Evolutionary conservation across 2,797 vertebrate species (phyloP), one percentile per base, ranked within the genome.

Genomic region (Acrocephalus scirpaceus): DNA sequence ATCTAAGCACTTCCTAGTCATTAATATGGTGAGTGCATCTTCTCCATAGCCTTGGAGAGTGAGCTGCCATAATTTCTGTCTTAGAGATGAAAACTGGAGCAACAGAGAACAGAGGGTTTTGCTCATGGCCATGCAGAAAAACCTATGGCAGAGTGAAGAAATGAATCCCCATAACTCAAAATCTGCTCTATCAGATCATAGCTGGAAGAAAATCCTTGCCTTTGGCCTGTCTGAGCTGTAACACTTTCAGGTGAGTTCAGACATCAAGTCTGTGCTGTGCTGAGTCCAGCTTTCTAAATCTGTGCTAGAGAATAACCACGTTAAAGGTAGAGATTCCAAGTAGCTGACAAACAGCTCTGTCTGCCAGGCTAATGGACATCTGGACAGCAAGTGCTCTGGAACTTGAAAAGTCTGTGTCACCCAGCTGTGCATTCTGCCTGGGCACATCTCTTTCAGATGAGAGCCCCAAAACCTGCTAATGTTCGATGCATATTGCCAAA

Each of bases 281-380:
- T 7, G 26, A 67, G 51, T n/a, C 44, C 79, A 62, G 3, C 38
- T 85, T 85, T 70, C 67, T 58, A 53, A 83, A 80, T 44, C 14
- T 57, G 0, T 70, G 32, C 26, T n/a, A 3, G 21, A 53, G 38
- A 1, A 0, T 36, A 50, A 26, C 53, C 1, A 0, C 1, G 3
- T 17, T 30, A 7, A 58, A 50, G 17, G 32, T 0, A 13, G 29
- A 25, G 58, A 10, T 53, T 66, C n/a, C 11, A 8, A n/a, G 42
- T 6, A n/a, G 48, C 53, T 74, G 75, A 38, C 45, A 50, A 58
- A 12, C 54, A 27, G 8, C 36, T 89, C 71, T 3, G 2, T 50
- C 36, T 84, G 58, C 56, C 11, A 6, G 26, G 11, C 21, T 22
- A 9, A 15, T 3, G 34, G n/a, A 5, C 16, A 29, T 32, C 26